phyloP scores from a whole-genome alignment of 2,113 vertebrate genomes.

The Ceyx margarethae region DNA sequence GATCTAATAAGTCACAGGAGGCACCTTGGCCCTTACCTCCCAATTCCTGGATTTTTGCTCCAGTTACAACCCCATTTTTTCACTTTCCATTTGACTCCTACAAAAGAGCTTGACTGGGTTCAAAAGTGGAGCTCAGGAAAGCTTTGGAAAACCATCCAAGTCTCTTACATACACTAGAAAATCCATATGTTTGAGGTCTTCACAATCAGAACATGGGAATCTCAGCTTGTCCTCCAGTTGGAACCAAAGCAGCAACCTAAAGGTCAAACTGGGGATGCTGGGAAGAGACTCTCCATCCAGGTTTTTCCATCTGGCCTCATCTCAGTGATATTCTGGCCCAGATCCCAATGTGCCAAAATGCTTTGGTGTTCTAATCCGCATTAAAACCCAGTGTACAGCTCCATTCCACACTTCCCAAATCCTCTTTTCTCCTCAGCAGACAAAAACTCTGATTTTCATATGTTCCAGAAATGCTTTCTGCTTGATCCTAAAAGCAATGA shows the following conservation, averaged over 20 bases:
- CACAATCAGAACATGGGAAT: background rate
- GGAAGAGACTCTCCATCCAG: background rate
- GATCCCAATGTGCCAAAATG: background rate
- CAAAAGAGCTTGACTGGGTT: background rate
- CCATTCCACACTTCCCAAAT: background rate
- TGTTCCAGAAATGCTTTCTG: background rate
- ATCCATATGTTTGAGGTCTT: background rate
- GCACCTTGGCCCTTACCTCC: conserved; percentile 39
- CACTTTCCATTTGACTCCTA: conserved; percentile 21
- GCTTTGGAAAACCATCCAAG: background rate
- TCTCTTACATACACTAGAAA: background rate
- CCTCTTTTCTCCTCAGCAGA: conserved; percentile 11
- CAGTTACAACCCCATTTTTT: background rate
- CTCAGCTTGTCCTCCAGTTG: background rate
- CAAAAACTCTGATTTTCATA: background rate
- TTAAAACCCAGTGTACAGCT: background rate
- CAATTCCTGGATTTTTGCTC: conserved; percentile 7
- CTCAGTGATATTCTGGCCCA: background rate
- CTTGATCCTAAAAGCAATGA: background rate
- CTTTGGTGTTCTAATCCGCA: background rate
- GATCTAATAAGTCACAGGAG: conserved; percentile 25
- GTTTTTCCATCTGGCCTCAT: background rate
- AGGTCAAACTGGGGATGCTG: background rate
- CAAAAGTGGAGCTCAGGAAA: conserved; percentile 16
- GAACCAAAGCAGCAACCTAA: background rate